Conservation (phyloP, 1,140 invertebrate genomes). For the Streblospio benedicti region DNA sequence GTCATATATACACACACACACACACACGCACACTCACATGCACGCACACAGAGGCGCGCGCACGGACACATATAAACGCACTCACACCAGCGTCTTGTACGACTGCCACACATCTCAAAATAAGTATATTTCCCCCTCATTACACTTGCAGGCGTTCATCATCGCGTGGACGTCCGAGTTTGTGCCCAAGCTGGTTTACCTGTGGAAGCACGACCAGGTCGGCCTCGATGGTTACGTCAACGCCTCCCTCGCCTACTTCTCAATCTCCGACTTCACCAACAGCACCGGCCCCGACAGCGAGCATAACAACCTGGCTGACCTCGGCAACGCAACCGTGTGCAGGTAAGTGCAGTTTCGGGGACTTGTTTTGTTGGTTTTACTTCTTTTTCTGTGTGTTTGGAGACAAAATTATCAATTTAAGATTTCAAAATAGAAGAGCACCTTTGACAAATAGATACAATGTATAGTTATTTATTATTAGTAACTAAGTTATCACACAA, state of each 20-base stretch:
- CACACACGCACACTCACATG: no score
- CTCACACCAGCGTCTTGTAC: not conserved
- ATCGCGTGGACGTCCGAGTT: conserved; percentile 45
- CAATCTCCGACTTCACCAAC: conserved; percentile 58
- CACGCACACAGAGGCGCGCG: no score
- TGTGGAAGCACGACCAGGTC: conserved; percentile 49
- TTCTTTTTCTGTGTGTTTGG: no score
- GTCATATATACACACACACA: not conserved
- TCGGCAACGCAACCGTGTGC: conserved; percentile 53
- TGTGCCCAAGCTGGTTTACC: conserved; percentile 40
- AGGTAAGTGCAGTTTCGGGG: conserved; percentile 49
- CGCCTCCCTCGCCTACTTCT: conserved; percentile 71
- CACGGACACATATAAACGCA: not conserved
- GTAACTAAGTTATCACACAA: no score
- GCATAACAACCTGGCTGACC: conserved; percentile 38
- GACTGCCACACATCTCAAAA: no score
- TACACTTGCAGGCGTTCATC: conserved; percentile 36
- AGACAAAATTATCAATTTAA: no score
- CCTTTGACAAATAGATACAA: no score
- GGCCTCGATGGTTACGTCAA: conserved; percentile 68
- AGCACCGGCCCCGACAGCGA: conserved; percentile 24
- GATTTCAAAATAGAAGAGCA: no score
- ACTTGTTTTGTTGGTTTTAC: no score
- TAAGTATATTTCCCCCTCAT: no score
- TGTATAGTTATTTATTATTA: no score